Evolutionary conservation across 2,113 vertebrate species (phyloP).

Genomic region (Tychaedon coryphoeus): DNA sequence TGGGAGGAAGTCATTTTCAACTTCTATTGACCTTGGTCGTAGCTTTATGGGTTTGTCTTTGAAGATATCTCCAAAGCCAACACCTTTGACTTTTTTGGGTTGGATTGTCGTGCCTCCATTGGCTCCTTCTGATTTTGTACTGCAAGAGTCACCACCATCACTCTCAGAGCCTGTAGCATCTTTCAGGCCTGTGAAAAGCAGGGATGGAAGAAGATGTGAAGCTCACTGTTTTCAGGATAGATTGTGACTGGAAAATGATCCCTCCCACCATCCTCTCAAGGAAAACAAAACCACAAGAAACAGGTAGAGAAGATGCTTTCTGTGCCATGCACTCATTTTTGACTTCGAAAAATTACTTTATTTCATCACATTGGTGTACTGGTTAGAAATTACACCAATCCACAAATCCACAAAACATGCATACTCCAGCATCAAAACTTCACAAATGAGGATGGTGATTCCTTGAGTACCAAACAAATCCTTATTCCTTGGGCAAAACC

Average conservation of each 20-base stretch:
- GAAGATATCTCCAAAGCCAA: conserved; percentile 98
- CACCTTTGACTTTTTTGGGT: conserved; percentile 93
- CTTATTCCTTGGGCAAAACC: not conserved
- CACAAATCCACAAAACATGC: conserved; percentile 1
- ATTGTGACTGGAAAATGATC: not conserved
- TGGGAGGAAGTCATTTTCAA: conserved; percentile 81
- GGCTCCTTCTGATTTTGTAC: conserved; percentile 88
- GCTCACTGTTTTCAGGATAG: not conserved
- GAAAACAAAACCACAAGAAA: not conserved
- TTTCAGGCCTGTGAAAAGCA: conserved; percentile 80
- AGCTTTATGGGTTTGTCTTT: conserved; percentile 97
- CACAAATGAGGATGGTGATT: not conserved
- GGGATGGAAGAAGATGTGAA: not conserved
- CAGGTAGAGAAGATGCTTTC: not conserved
- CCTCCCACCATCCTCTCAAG: not conserved
- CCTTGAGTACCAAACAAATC: not conserved
- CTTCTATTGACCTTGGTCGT: conserved; percentile 90
- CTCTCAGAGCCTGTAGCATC: conserved; percentile 94
- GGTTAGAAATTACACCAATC: not conserved
- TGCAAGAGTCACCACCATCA: conserved; percentile 87
- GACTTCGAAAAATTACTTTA: not conserved
- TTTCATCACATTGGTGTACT: not conserved
- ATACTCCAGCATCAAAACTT: not conserved
- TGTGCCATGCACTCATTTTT: not conserved
- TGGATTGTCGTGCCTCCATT: conserved; percentile 87